Evolutionary conservation across 2,113 vertebrate genomes (phyloP), one percentile per base, ranked within the genome.

Genomic region (Pseudorectes ferrugineus): DNA sequence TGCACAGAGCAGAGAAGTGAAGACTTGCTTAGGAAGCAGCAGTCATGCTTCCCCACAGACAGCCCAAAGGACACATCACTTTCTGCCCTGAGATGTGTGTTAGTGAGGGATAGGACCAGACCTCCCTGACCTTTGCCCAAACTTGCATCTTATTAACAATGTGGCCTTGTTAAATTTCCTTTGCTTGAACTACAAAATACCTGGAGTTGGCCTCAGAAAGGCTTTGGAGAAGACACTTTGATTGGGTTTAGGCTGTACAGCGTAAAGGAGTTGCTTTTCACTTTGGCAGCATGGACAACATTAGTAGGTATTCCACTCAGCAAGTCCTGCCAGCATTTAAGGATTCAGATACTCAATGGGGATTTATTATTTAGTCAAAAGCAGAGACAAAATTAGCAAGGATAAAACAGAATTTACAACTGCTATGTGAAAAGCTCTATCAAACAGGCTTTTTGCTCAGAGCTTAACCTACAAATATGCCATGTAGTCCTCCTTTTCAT

Each of bases 371-470:
- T 88, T 68, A 90, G 67, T 63, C 5, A 6, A 93, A 89, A 86
- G 78, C 55, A 63, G 74, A 92, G 45, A 55, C 42, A 71, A 89
- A 95, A 94, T 89, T 92, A 91, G 48, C 11, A 77, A 63, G 46
- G 63, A 93, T 91, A 54, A 95, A 94, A 82, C 22, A 80, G 92
- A 95, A 93, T 83, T 92, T 92, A 65, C 54, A 82, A 70, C 55
- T 81, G 66, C 79, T 89, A 38, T 61, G 35, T 72, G 54, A 48
- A 93, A 91, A 79, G 17, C 33, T 75, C 71, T 72, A 52, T 82
- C 91, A 94, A 82, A 92, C 35, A 68, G 1, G 2, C 16, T 58
- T 93, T 91, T 93, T 95, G 54, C 89, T 91, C n/a, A 68, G 62
- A 81, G 26, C 49, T 89, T 95, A 91, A 89, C 70, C 54, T 93